phyloP scores from a whole-genome alignment of 2,113 vertebrate genomes.

The Anguilla japonica region DNA sequence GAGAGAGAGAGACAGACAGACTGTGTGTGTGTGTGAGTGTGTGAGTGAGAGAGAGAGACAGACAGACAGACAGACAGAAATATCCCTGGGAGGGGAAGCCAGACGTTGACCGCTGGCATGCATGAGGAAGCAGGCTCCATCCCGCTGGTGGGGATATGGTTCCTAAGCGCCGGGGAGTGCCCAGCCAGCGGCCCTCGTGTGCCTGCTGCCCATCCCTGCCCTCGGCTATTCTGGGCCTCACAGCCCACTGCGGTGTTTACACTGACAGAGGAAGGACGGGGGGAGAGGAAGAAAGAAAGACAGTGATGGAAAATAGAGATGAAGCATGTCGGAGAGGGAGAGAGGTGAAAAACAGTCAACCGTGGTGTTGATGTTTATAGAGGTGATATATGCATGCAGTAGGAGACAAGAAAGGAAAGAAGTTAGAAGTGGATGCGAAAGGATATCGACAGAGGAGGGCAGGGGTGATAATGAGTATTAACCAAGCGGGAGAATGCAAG shows the following conservation, averaged over 20 bases:
- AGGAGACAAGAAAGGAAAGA: too few species aligned
- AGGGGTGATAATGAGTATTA: too few species aligned
- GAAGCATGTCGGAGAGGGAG: neutral
- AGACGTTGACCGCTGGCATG: conserved; percentile 72
- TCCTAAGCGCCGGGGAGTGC: conserved; percentile 55
- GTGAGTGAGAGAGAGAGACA: too few species aligned
- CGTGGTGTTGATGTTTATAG: too few species aligned
- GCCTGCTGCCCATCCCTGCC: conserved; percentile 58
- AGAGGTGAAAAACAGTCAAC: neutral
- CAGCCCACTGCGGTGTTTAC: conserved; percentile 57
- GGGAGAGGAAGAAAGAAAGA: conserved; percentile 20
- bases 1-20: neutral
- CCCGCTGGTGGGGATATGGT: conserved; percentile 59
- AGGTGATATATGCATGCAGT: too few species aligned
- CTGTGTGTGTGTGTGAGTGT: too few species aligned
- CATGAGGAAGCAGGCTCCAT: conserved; percentile 67
- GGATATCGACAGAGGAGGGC: too few species aligned
- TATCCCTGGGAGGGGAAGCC: conserved; percentile 74
- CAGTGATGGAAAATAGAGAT: conserved; percentile 5
- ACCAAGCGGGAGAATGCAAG: neutral
- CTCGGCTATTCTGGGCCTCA: conserved; percentile 61
- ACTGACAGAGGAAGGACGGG: conserved; percentile 37
- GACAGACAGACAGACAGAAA: conserved; percentile 53
- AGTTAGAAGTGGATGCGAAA: too few species aligned
- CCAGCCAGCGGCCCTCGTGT: conserved; percentile 64